Conservation (phyloP, 2,797 vertebrate species). For the Meriones psammophilus region DNA sequence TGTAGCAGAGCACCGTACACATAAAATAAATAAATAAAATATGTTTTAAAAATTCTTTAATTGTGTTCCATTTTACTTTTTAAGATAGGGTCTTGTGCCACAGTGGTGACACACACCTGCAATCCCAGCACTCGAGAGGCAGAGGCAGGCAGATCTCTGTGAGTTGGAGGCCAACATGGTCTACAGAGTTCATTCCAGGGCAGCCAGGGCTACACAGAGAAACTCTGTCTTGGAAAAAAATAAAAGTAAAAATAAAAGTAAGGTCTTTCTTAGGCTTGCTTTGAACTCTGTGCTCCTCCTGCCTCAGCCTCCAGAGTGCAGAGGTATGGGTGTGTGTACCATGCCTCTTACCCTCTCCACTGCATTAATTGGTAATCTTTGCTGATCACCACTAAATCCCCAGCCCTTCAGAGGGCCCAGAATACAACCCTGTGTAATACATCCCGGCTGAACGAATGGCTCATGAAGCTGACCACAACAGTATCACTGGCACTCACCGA, state of each 20-base stretch:
- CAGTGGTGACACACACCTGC: neutral
- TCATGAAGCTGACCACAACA: neutral
- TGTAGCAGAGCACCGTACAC: too few relatives aligned
- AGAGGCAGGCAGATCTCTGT: neutral
- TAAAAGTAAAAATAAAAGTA: neutral
- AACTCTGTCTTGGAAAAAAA: neutral
- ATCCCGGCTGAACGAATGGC: neutral
- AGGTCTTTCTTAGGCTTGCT: neutral
- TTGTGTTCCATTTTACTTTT: neutral
- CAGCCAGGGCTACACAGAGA: neutral
- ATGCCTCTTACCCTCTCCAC: neutral
- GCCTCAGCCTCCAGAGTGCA: neutral
- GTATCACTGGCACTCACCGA: constrained; percentile 82
- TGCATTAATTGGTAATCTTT: neutral
- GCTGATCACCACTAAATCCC: neutral
- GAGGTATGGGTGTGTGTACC: neutral
- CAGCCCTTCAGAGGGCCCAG: neutral
- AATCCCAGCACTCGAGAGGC: neutral
- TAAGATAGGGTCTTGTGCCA: neutral
- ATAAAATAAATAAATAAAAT: too few relatives aligned
- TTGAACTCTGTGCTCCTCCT: neutral
- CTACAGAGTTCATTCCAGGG: neutral
- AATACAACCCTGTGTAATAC: neutral
- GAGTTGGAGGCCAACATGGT: neutral
- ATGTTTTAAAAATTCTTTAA: neutral